Percentiles rank a stretch among this genome's conserved stretches.
phyloP scores from a whole-genome alignment of 35 echinoderm and acorn worm species.

The Lytechinus pictus region DNA sequence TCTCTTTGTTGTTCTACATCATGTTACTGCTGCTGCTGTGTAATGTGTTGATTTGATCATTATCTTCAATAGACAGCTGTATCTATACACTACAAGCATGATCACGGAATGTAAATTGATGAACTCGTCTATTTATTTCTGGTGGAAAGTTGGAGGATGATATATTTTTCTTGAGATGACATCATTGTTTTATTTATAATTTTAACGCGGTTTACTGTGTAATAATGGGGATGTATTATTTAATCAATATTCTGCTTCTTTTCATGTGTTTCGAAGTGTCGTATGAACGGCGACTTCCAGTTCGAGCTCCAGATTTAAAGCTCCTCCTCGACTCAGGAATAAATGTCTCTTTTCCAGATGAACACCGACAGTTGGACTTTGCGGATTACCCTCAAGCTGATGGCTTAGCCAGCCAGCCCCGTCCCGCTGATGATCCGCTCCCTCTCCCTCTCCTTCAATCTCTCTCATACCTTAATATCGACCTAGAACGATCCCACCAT shows the following conservation, averaged over 20 bases:
- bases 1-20: not conserved
- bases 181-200: not conserved
- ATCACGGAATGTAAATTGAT: not conserved
- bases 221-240: not conserved
- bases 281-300: not conserved
- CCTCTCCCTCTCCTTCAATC: not conserved
- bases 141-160: not conserved
- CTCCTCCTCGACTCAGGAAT: not conserved
- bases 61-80: not conserved
- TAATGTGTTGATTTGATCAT: not conserved
- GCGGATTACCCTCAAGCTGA: slow-evolving; percentile 16
- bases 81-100: not conserved
- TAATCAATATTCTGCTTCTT: not conserved
- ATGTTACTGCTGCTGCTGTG: not conserved
- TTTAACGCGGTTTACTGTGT: not conserved
- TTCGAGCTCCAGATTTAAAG: not conserved
- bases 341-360: not conserved
- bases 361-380: slow-evolving; percentile 11
- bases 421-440: not conserved
- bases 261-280: not conserved
- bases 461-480: not conserved
- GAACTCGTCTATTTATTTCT: not conserved
- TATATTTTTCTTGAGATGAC: not conserved
- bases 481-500: not conserved
- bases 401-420: not conserved